Percentiles rank a stretch among this genome's conserved stretches.
These are phyloP conservation scores for Malurus melanocephalus DNA, from an alignment of 2,113 vertebrate species.

Conservation along the genomic window DNA sequence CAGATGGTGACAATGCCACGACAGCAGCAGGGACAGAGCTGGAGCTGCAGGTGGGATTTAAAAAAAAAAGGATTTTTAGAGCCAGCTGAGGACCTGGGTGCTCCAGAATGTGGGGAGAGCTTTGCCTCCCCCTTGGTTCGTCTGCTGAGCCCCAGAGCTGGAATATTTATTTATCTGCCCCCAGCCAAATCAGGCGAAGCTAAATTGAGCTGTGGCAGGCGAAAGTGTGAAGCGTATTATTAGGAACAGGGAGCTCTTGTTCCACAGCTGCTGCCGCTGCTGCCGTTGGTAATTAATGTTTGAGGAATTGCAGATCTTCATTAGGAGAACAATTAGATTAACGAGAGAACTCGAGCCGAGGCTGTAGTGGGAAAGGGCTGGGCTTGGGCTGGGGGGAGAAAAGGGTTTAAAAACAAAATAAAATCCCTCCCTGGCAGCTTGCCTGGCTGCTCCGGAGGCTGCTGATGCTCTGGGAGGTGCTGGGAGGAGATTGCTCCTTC, in stretches of 20 bases:
- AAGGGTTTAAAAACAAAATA: conserved; percentile 7
- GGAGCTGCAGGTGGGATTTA: not conserved
- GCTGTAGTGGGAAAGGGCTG: conserved; percentile 18
- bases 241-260: conserved; percentile 60
- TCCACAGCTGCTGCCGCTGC: conserved; percentile 57
- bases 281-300: conserved; percentile 63
- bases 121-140: not conserved
- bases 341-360: conserved; percentile 36
- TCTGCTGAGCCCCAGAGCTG: not conserved
- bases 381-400: not conserved
- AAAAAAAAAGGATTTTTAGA: not conserved
- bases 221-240: conserved; percentile 56
- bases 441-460: not conserved
- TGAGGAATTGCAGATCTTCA: conserved; percentile 68
- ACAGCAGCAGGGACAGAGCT: not conserved
- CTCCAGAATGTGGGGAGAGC: not conserved
- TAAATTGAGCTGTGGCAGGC: conserved; percentile 56
- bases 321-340: conserved; percentile 67
- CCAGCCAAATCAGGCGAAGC: conserved; percentile 34
- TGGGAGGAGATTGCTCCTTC: not conserved
- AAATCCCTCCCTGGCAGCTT: conserved; percentile 4
- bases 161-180: conserved; percentile 18
- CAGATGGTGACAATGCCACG: not conserved
- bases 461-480: not conserved
- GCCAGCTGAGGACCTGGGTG: not conserved